Evolutionary conservation across 2,888 invertebrate genomes (phyloP).

Genomic region (Polia nebulosa): DNA sequence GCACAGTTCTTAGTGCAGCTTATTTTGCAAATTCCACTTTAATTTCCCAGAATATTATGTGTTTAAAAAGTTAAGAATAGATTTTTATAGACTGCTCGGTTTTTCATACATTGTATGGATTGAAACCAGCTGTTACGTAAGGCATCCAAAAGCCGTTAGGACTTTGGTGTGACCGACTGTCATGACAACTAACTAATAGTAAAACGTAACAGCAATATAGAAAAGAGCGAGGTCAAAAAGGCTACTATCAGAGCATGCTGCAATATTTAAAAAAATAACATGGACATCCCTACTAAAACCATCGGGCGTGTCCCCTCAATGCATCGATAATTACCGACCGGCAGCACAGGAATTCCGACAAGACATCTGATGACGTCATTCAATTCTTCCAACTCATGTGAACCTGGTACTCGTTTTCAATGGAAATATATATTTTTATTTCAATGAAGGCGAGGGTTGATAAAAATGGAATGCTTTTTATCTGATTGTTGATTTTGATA

Average conservation of each 20-base stretch:
- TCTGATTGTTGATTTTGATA: conserved; percentile 27
- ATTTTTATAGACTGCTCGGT: not conserved
- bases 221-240: too few relatives aligned
- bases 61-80: not conserved
- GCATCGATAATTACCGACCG: conserved; percentile 58
- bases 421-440: conserved; percentile 14
- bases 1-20: conserved; percentile 18
- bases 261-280: too few relatives aligned
- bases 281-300: conserved; percentile 51
- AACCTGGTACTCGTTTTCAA: conserved; percentile 5
- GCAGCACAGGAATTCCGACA: conserved; percentile 43
- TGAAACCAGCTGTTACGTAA: not conserved
- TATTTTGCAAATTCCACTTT: conserved; percentile 12
- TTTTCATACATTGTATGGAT: not conserved
- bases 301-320: conserved; percentile 52
- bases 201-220: too few relatives aligned
- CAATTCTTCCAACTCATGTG: conserved; percentile 39
- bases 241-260: too few relatives aligned
- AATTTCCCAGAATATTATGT: not conserved
- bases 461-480: conserved; percentile 35
- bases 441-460: conserved; percentile 22
- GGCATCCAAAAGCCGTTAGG: not conserved
- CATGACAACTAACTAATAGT: too few relatives aligned
- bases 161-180: not conserved
- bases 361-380: conserved; percentile 48